phyloP scores from a whole-genome alignment of 2,113 vertebrate genomes.

The Pseudois nayaur region DNA sequence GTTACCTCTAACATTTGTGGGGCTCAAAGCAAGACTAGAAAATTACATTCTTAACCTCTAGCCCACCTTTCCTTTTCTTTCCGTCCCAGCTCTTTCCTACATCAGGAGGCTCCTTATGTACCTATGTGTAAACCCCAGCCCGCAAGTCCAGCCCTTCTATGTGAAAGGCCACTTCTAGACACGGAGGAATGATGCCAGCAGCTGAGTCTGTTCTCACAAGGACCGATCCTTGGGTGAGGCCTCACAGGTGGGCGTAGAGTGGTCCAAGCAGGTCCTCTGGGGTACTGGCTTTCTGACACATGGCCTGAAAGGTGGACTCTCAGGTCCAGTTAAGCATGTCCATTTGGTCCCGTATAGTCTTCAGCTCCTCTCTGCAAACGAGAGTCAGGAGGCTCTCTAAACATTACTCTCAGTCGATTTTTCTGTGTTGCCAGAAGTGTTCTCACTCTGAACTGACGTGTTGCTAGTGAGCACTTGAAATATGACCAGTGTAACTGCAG shows the following conservation, averaged over 20 bases:
- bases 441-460: not conserved
- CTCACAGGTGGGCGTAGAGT: not conserved
- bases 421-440: not conserved
- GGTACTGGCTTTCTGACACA: not conserved
- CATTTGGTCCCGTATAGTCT: not conserved
- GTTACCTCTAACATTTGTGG: not conserved
- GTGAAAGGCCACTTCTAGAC: not conserved
- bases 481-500: not conserved
- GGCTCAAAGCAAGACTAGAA: not conserved
- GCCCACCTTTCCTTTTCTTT: not conserved
- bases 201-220: not conserved
- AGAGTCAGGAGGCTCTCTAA: not conserved
- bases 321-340: not conserved
- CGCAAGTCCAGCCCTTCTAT: not conserved
- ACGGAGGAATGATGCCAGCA: not conserved
- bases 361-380: not conserved
- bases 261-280: not conserved
- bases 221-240: not conserved
- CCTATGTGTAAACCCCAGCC: not conserved
- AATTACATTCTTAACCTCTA: not conserved
- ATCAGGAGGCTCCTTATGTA: too few species aligned
- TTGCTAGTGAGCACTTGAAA: not conserved
- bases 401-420: not conserved
- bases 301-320: not conserved
- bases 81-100: not conserved